These are phyloP conservation scores for Autographa pulchrina DNA, from an alignment of 2,888 invertebrate genomes.

Conservation along the genomic window DNA sequence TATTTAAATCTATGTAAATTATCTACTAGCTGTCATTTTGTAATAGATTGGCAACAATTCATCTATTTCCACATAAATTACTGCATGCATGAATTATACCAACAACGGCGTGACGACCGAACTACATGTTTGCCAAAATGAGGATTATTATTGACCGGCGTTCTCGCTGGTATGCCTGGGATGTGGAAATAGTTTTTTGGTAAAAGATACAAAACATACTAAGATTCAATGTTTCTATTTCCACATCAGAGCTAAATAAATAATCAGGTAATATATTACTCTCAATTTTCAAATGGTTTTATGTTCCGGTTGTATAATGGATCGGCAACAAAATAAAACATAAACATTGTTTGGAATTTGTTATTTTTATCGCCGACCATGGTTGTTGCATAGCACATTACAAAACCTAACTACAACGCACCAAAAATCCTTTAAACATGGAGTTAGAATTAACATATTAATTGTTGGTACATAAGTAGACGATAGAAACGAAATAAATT, in stretches of 20 bases:
- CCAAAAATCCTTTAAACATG: constrained; percentile 43
- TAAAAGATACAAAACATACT: constrained; percentile 12
- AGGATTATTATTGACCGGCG: constrained; percentile 67
- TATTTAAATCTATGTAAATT: constrained; percentile 20
- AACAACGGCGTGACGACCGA: constrained; percentile 62
- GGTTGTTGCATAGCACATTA: constrained; percentile 66
- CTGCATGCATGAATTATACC: constrained; percentile 72
- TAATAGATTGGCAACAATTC: constrained; percentile 71
- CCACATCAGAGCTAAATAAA: constrained; percentile 22
- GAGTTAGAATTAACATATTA: constrained; percentile 5
- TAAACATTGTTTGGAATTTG: constrained; percentile 68
- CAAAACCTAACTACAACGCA: constrained; percentile 36
- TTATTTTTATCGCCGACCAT: constrained; percentile 70
- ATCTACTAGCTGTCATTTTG: constrained; percentile 44
- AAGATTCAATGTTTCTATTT: constrained; percentile 16
- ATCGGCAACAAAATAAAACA: constrained; percentile 57
- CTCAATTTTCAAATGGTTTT: constrained; percentile 33
- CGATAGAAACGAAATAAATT: constrained; percentile 59
- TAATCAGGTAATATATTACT: constrained; percentile 32
- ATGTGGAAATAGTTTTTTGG: constrained; percentile 25
- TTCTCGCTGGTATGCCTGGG: constrained; percentile 25
- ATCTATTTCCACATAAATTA: constrained; percentile 74
- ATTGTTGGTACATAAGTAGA: constrained; percentile 29
- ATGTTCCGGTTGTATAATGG: constrained; percentile 55
- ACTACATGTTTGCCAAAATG: constrained; percentile 74